These are phyloP conservation scores for Adelognathus sp. DNA, from an alignment of 2,888 invertebrate genomes.

Conservation along the genomic window DNA sequence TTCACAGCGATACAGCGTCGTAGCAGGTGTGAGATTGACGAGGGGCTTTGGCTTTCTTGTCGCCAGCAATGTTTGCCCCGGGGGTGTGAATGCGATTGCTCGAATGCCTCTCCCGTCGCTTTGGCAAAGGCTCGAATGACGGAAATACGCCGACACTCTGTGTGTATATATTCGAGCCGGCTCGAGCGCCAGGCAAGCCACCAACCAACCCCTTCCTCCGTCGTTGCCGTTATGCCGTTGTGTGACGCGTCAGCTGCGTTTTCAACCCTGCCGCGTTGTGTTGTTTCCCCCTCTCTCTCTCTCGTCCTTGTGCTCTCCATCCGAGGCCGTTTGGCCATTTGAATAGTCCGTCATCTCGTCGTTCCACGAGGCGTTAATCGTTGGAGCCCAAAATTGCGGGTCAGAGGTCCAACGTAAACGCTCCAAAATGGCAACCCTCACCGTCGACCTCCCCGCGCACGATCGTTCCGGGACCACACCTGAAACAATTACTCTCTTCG, in stretches of 20 bases:
- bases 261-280: background rate
- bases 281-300: conserved; percentile 17
- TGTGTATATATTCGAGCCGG: conserved; percentile 21
- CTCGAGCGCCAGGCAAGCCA: background rate
- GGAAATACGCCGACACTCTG: conserved; percentile 31
- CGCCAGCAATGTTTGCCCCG: background rate
- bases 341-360: conserved; percentile 46
- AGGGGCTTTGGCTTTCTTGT: conserved; percentile 4
- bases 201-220: background rate
- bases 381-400: conserved; percentile 44
- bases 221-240: background rate
- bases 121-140: conserved; percentile 32
- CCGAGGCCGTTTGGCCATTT: background rate
- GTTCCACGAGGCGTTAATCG: conserved; percentile 45
- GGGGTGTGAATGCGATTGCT: conserved; percentile 16
- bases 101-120: conserved; percentile 14
- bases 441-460: conserved; percentile 31
- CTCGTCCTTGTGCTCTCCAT: background rate
- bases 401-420: conserved; percentile 21
- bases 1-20: background rate
- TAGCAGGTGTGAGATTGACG: background rate
- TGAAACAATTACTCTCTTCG: conserved; percentile 36
- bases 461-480: conserved; percentile 46
- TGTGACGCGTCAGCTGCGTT: background rate
- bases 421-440: conserved; percentile 32